phyloP scores from a whole-genome alignment of 2,797 vertebrate genomes.

The Schizopygopsis malacanthus region DNA sequence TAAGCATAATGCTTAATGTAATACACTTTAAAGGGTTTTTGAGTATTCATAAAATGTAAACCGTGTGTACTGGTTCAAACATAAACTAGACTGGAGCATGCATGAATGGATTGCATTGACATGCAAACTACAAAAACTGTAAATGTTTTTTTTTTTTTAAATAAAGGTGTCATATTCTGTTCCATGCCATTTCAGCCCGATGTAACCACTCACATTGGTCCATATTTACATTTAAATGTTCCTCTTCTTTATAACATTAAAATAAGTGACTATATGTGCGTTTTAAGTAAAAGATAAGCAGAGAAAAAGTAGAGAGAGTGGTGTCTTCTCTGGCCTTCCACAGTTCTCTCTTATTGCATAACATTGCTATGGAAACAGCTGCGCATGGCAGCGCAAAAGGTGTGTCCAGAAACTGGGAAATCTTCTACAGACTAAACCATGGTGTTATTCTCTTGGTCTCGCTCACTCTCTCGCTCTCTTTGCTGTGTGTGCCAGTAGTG shows the following conservation, averaged over 20 bases:
- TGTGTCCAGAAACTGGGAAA: constrained; percentile 36
- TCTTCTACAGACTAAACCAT: constrained; percentile 34
- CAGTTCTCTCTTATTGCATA: constrained; percentile 53
- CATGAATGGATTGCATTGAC: background rate
- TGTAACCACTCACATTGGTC: background rate
- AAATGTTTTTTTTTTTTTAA: background rate
- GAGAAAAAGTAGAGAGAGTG: constrained; percentile 44
- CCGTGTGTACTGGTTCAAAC: background rate
- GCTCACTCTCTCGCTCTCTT: constrained; percentile 39
- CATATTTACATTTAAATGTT: background rate
- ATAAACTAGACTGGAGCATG: background rate
- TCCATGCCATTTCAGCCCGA: background rate
- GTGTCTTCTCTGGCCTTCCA: constrained; percentile 46
- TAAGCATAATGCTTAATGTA: background rate
- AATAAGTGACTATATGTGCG: background rate
- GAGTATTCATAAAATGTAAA: background rate
- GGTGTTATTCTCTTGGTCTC: constrained; percentile 30
- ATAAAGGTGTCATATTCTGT: background rate
- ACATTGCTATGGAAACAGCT: constrained; percentile 50
- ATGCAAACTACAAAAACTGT: background rate
- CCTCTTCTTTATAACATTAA: background rate
- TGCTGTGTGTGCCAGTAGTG: constrained; percentile 63
- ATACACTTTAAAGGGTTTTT: background rate
- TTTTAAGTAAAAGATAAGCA: constrained; percentile 38
- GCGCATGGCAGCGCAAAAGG: constrained; percentile 42